Base-by-base conservation (phyloP, 64 coral and sea anemone species). In the Porites australiensis region DNA sequence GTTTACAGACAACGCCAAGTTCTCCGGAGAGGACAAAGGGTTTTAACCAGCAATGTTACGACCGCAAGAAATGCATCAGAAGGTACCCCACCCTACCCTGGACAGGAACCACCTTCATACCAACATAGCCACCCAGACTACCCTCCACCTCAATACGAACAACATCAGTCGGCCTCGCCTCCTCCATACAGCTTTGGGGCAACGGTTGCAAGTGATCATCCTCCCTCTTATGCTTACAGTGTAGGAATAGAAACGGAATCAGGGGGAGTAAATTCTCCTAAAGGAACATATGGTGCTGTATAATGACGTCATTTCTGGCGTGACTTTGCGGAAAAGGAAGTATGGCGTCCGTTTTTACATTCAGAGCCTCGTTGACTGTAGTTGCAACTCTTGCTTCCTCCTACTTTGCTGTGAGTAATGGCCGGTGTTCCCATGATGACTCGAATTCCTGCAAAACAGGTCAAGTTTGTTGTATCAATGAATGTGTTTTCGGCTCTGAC, bases 401-500 rank as follows among this genome's bases (percentile, higher is more conserved):
- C 27, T 1, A 37, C 1, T 37, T 37, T 37, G 27, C 27, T 37
- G 27, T 37, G 27, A 37, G 27, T 37, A 37, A 37, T 37, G 27
- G 27, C 27, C 27, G 27, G 27, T 37, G 15, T n/a, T 21, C 18
- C 6, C 22, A 7, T 2, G 16, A 21, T 21, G 7, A 15, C 1
- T 18, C 4, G 1, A 43, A 10, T 13, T 4, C 27, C 16, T 89
- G 88, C 69, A 13, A 54, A 21, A 6, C 0, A 5, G 55, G 65
- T 66, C 0, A 89, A 77, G 46, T 74, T 4, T 89, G 88, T 67
- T 89, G 88, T 79, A 89, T 65, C 50, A 53, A 52, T 9, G 0
- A n/a, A 10, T 89, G 88, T 66, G 1, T 19, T 9, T 52, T 13
- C 10, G 82, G 59, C 19, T 67, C 5, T 37, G 44, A 64, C 70